These are phyloP conservation scores for Epinephelus moara DNA, from an alignment of 2,113 vertebrate genomes.

Conservation along the genomic window DNA sequence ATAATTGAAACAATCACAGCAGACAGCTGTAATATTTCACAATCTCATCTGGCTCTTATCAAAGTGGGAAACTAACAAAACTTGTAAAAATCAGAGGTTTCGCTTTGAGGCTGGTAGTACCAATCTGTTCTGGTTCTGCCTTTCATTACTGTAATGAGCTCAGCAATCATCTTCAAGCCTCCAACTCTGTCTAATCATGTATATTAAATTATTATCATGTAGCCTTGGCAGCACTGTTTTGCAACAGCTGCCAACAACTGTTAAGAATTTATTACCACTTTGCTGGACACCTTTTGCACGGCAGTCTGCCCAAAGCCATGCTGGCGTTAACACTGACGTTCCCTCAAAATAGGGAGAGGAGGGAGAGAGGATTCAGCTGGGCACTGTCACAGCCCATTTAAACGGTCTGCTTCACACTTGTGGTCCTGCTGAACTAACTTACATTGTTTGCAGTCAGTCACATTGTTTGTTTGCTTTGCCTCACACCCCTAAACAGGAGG, in stretches of 20 bases:
- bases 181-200: not conserved
- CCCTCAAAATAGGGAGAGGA: not conserved
- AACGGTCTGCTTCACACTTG: conserved; percentile 42
- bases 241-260: conserved; percentile 20
- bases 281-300: not conserved
- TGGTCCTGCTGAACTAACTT: conserved; percentile 37
- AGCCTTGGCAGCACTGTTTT: conserved; percentile 1
- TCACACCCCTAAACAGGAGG: conserved; percentile 33
- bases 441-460: conserved; percentile 38
- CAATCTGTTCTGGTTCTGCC: conserved; percentile 21
- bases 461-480: conserved; percentile 49
- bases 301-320: conserved; percentile 18
- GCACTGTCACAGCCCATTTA: conserved; percentile 53
- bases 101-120: conserved; percentile 13
- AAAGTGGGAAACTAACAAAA: conserved; percentile 25
- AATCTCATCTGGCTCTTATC: conserved; percentile 46
- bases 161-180: conserved; percentile 14
- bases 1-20: conserved; percentile 15
- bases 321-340: conserved; percentile 10
- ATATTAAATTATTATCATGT: conserved; percentile 12
- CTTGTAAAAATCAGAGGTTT: conserved; percentile 13
- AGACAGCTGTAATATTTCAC: conserved; percentile 6
- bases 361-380: not conserved
- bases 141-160: conserved; percentile 34
- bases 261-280: conserved; percentile 13